These are phyloP conservation scores for Hestina assimilis DNA, from an alignment of 1,140 invertebrate genomes.

Conservation along the genomic window DNA sequence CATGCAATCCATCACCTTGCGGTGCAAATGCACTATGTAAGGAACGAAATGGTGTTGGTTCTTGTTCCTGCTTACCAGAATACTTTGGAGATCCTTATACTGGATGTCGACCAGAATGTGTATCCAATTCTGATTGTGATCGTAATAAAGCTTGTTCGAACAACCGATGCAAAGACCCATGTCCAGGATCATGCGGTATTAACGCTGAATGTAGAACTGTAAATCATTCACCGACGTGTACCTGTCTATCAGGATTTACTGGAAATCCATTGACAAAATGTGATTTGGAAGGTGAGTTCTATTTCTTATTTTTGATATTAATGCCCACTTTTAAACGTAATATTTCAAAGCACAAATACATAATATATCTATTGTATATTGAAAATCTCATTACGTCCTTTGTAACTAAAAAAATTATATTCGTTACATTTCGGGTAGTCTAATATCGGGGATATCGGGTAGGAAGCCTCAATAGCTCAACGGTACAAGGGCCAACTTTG, in stretches of 20 bases:
- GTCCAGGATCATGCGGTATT: conserved; percentile 87
- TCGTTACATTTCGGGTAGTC: too few species aligned
- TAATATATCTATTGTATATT: too few species aligned
- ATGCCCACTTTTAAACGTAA: too few species aligned
- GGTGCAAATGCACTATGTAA: conserved; percentile 92
- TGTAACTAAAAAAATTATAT: too few species aligned
- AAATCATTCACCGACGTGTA: conserved; percentile 88
- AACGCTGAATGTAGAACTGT: conserved; percentile 88
- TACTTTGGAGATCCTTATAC: conserved; percentile 92
- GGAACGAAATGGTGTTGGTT: conserved; percentile 89
- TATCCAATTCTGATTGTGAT: conserved; percentile 90
- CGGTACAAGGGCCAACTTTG: too few species aligned
- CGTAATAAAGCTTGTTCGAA: conserved; percentile 87
- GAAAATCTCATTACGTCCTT: too few species aligned
- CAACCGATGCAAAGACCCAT: conserved; percentile 90
- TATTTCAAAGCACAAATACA: too few species aligned
- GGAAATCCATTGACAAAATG: conserved; percentile 83
- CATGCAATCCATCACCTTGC: conserved; percentile 90
- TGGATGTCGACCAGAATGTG: conserved; percentile 91
- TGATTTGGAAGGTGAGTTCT: conserved; percentile 57
- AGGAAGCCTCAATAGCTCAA: too few species aligned
- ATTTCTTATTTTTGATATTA: too few species aligned
- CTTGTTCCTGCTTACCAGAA: conserved; percentile 87
- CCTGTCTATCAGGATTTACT: conserved; percentile 84
- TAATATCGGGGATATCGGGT: too few species aligned